These are phyloP conservation scores for Panorpa germanica DNA, from an alignment of 2,888 invertebrate species.

Conservation along the genomic window DNA sequence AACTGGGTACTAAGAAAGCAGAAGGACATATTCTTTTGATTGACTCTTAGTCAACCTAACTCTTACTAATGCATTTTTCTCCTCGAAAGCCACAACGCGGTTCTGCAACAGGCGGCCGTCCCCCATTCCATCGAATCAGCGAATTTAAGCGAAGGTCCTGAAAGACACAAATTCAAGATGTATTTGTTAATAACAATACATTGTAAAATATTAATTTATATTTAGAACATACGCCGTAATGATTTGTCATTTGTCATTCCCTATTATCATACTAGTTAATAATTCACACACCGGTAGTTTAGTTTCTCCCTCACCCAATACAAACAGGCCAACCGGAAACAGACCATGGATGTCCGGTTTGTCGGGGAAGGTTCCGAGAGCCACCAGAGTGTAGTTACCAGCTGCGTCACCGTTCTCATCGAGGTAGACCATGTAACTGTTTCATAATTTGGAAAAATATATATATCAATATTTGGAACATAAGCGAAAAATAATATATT, in stretches of 20 bases:
- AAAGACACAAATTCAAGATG: constrained; percentile 13
- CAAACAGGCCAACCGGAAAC: constrained; percentile 61
- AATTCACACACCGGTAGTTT: too few species aligned
- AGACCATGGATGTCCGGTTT: constrained; percentile 40
- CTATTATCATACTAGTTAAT: too few species aligned
- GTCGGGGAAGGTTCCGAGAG: constrained; percentile 26
- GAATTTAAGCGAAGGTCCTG: constrained; percentile 59
- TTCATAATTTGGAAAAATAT: too few species aligned
- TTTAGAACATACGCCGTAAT: too few species aligned
- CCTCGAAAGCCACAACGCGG: constrained; percentile 81
- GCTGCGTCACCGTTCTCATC: constrained; percentile 84
- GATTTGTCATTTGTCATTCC: too few species aligned
- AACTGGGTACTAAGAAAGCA: constrained; percentile 1
- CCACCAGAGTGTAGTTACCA: constrained; percentile 81
- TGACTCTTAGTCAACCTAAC: background rate
- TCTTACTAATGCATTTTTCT: constrained; percentile 69
- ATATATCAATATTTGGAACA: too few species aligned
- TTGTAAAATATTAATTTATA: too few species aligned
- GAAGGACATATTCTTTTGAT: background rate
- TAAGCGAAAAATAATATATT: constrained; percentile 8
- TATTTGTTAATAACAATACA: constrained; percentile 6
- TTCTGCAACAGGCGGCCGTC: constrained; percentile 60
- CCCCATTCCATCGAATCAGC: constrained; percentile 59
- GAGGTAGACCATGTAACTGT: constrained; percentile 81
- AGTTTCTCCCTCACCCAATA: constrained; percentile 31